Base-by-base conservation (phyloP, 2,888 invertebrate species). In the Macrosiphum euphorbiae region DNA sequence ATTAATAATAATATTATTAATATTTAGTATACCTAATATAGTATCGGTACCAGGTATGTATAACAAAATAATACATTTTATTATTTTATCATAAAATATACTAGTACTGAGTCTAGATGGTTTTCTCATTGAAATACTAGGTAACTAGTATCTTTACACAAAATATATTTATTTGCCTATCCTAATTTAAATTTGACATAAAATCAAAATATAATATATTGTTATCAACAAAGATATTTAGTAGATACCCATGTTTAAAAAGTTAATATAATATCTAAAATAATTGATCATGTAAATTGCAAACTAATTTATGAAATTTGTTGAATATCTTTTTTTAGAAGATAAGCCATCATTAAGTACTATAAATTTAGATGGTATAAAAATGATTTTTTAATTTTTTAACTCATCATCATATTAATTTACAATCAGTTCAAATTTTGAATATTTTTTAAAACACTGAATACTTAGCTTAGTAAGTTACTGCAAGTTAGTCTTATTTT, bases 11-110 rank as follows among this genome's bases (percentile, higher is more conserved):
- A 44, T 44, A 20, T 20, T 20, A 16, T 52, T 13, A 13, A 52
- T 52, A 52, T 52, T 16, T 13, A 16, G 16, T 16, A 55, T 13
- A 50, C 11, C 50, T 50, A 55, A 20, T 55, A 55, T 44, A 44
- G n/a, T 3, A 44, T 3, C 4, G 3, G 3, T 3, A 4, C 3
- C 44, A 4, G 4, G 0, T 20, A 13, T 13, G 10, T n/a, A n/a
- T 61, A 13, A 16, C 16, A 67, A 67, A 67, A 67, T 67, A 67
- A 67, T 67, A 16, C 1, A n/a, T n/a, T n/a, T 10, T 67, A 67
- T 67, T 67, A n/a, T 13, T 16, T n/a, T 67, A 78, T 7, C 8
- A 78, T 7, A 8, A 78, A 16, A 5, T n/a, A n/a, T n/a, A n/a
- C n/a, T 13, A 13, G n/a, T 13, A 55, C 7, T 24, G 24, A 55